phyloP scores from a whole-genome alignment of 2,888 invertebrate genomes.

The Tipula confusa region DNA sequence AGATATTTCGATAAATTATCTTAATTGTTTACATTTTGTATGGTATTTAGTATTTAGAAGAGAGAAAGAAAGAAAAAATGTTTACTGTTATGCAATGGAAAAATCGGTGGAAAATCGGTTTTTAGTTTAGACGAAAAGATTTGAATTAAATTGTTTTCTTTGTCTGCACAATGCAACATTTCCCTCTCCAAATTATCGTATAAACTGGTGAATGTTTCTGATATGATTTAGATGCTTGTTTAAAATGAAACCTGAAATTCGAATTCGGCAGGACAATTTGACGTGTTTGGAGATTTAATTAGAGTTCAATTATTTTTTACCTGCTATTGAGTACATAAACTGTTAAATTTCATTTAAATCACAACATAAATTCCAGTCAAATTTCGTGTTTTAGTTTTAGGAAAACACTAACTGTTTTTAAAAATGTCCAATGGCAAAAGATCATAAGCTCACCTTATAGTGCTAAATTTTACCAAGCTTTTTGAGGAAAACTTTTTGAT shows the following conservation, averaged over 20 bases:
- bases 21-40: neutral
- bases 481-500: no score
- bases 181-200: neutral
- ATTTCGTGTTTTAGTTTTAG: no score
- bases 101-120: neutral
- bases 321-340: no score
- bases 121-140: neutral
- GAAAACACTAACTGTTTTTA: no score
- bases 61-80: neutral
- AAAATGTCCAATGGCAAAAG: no score
- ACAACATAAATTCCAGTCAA: no score
- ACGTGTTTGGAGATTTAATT: no score
- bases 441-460: no score
- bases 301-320: no score
- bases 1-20: constrained; percentile 25
- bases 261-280: no score
- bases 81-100: neutral
- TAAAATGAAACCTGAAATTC: neutral
- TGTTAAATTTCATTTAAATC: no score
- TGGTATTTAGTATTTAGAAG: neutral
- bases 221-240: neutral
- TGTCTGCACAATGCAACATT: neutral
- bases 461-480: no score
- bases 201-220: neutral
- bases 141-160: neutral